Conservation (phyloP, 2,113 vertebrate genomes). For the Pogonocichla stellata region DNA sequence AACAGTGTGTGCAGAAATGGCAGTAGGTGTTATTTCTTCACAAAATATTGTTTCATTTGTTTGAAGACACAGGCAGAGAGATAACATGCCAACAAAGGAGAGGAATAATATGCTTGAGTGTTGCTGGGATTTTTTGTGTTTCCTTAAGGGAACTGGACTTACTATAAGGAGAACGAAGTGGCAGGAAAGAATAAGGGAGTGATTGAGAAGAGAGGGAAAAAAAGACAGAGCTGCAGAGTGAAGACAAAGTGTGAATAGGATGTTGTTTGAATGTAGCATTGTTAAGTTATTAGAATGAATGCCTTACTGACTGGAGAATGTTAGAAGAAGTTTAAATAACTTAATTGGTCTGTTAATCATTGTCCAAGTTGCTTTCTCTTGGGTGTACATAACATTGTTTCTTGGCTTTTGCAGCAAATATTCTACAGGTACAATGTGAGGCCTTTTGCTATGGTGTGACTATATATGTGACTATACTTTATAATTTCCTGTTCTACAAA, state of each 20-base stretch:
- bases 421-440: background rate
- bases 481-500: background rate
- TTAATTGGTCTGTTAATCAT: slow-evolving; percentile 47
- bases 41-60: background rate
- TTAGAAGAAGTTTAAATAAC: slow-evolving; percentile 28
- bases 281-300: slow-evolving; percentile 4
- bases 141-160: background rate
- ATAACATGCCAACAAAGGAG: background rate
- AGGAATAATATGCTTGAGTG: background rate
- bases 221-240: background rate
- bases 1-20: background rate
- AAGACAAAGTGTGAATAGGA: background rate
- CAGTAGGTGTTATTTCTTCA: background rate
- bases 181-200: background rate
- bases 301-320: background rate
- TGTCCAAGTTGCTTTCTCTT: background rate
- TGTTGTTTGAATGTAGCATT: background rate
- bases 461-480: background rate
- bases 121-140: background rate
- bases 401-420: background rate
- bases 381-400: background rate
- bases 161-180: background rate
- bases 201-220: background rate
- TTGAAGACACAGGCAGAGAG: background rate
- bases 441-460: background rate